These are phyloP conservation scores for Brachyopa scutellaris DNA, from an alignment of 2,888 invertebrate species.

Conservation along the genomic window DNA sequence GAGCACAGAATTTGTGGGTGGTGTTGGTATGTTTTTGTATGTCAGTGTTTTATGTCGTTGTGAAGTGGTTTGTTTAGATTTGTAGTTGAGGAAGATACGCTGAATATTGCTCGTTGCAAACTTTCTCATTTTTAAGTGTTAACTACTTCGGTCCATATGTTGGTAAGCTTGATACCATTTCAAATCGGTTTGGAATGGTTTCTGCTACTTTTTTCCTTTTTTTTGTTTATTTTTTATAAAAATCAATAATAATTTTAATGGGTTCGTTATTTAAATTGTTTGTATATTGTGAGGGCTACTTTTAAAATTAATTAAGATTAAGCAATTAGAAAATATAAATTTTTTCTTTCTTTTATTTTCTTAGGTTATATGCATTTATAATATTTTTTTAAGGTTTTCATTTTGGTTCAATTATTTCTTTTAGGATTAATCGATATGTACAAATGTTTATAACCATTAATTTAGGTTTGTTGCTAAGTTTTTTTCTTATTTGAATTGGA, in stretches of 20 bases:
- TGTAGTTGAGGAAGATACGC: conserved; percentile 59
- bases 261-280: conserved; percentile 38
- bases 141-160: conserved; percentile 62
- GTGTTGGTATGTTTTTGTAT: background rate
- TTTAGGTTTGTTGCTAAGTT: conserved; percentile 39
- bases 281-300: conserved; percentile 48
- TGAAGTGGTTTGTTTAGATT: background rate
- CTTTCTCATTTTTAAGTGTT: conserved; percentile 41
- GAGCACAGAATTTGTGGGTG: conserved; percentile 47
- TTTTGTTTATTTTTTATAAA: conserved; percentile 39
- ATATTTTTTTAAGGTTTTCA: conserved; percentile 53
- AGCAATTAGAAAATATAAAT: conserved; percentile 75
- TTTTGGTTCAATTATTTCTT: conserved; percentile 19
- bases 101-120: conserved; percentile 66
- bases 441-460: conserved; percentile 58
- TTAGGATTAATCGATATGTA: conserved; percentile 66
- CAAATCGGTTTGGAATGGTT: conserved; percentile 20
- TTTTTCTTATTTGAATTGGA: background rate
- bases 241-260: conserved; percentile 40
- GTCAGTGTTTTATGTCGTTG: background rate
- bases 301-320: conserved; percentile 57
- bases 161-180: conserved; percentile 32
- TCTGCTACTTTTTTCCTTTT: conserved; percentile 13
- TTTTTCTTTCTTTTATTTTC: conserved; percentile 57
- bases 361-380: conserved; percentile 68